Evolutionary conservation across 2,888 invertebrate species (phyloP).

Genomic region (Cylindroiulus punctatus): DNA sequence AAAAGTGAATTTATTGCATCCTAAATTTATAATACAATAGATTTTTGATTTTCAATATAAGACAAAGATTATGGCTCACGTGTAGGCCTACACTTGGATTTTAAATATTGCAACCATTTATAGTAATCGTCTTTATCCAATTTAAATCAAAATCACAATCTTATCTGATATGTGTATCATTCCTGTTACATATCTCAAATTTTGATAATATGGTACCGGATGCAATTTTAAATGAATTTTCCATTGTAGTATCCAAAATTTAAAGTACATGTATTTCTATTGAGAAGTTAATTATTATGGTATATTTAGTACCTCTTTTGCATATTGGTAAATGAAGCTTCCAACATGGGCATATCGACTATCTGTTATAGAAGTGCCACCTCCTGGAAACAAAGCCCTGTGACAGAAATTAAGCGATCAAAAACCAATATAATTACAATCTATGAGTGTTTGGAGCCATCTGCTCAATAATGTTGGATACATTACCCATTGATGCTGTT

Average conservation of each 20-base stretch:
- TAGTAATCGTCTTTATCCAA: too few relatives aligned
- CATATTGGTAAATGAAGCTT: slow-evolving; percentile 62
- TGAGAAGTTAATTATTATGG: not conserved
- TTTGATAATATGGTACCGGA: not conserved
- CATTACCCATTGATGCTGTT: slow-evolving; percentile 53
- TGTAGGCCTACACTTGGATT: too few relatives aligned
- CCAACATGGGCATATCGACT: slow-evolving; percentile 66
- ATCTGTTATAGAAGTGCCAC: slow-evolving; percentile 72
- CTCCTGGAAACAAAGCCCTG: slow-evolving; percentile 86
- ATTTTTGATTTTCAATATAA: too few relatives aligned
- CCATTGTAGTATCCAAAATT: too few relatives aligned
- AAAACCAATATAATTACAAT: not conserved
- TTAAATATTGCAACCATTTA: too few relatives aligned
- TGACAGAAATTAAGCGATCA: slow-evolving; percentile 18
- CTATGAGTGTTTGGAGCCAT: not conserved
- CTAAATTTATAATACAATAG: too few relatives aligned
- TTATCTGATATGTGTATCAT: not conserved
- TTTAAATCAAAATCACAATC: not conserved
- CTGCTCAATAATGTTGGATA: not conserved
- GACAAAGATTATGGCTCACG: too few relatives aligned
- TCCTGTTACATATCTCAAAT: not conserved
- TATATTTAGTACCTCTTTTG: slow-evolving; percentile 41
- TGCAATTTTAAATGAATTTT: too few relatives aligned
- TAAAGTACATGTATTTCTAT: too few relatives aligned
- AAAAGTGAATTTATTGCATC: too few relatives aligned